phyloP scores from a whole-genome alignment of 1,140 invertebrate genomes.

The Zaprionus lachaisei region DNA sequence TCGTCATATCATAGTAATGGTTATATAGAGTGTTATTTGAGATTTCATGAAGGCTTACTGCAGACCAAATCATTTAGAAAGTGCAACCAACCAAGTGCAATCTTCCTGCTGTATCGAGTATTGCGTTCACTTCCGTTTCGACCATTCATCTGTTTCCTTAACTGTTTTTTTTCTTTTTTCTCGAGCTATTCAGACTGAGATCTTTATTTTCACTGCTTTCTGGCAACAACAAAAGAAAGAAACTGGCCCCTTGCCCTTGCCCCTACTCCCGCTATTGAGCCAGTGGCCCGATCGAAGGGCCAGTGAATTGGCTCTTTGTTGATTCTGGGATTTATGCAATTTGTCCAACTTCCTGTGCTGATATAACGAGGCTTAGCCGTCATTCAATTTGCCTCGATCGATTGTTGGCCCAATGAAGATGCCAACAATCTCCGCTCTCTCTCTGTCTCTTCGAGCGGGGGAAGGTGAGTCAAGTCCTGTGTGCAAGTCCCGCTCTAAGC shows the following conservation, averaged over 20 bases:
- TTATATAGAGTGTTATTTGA: neutral
- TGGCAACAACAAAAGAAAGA: conserved; percentile 37
- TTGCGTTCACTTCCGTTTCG: conserved; percentile 49
- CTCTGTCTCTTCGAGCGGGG: neutral
- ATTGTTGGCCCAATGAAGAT: conserved; percentile 1
- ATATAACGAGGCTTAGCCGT: conserved; percentile 49
- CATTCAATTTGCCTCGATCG: conserved; percentile 38
- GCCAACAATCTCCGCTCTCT: neutral
- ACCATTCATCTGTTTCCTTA: conserved; percentile 55
- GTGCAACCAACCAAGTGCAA: conserved; percentile 26
- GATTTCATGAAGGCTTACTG: neutral
- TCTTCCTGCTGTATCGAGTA: conserved; percentile 12
- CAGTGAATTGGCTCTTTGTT: conserved; percentile 28
- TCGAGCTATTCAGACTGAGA: conserved; percentile 20
- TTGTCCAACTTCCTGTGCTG: conserved; percentile 66
- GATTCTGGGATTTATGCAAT: conserved; percentile 54
- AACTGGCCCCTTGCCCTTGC: conserved; percentile 23
- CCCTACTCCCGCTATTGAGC: neutral
- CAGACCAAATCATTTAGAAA: neutral
- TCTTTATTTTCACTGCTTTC: conserved; percentile 42
- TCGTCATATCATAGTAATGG: neutral
- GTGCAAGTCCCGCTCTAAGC: conserved; percentile 20
- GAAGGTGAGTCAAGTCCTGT: conserved; percentile 44
- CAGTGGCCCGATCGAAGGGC: conserved; percentile 7
- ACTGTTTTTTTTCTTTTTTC: conserved; percentile 40